These are phyloP conservation scores for Carposina sasakii DNA, from an alignment of 1,140 invertebrate species.

Conservation along the genomic window DNA sequence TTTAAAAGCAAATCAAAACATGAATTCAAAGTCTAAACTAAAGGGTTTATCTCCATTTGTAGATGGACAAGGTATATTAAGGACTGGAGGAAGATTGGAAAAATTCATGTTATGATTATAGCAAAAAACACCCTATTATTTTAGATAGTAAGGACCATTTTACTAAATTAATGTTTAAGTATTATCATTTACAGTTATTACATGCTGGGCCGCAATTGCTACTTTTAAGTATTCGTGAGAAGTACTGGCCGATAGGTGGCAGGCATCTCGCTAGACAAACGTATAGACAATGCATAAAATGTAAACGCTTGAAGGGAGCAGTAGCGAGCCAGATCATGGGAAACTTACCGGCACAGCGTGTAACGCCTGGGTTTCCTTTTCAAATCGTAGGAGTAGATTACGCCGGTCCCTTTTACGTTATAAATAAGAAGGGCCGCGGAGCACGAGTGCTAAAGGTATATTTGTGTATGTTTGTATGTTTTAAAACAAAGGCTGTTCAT, in stretches of 20 bases:
- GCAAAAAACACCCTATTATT: not conserved
- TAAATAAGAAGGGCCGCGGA: too few species aligned
- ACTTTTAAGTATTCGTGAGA: not conserved
- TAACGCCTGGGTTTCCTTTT: too few species aligned
- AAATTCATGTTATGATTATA: not conserved
- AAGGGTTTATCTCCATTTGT: conserved; percentile 5
- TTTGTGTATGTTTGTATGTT: too few species aligned
- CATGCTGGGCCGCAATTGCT: conserved; percentile 2
- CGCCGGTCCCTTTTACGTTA: too few species aligned
- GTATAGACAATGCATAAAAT: not conserved
- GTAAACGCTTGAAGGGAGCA: not conserved
- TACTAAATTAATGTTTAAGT: not conserved
- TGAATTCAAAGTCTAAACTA: conserved; percentile 3
- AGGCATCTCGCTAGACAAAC: not conserved
- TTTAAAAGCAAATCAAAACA: not conserved
- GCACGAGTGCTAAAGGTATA: too few species aligned
- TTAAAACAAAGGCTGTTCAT: too few species aligned
- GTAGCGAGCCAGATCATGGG: not conserved
- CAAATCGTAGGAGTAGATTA: too few species aligned
- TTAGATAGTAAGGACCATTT: not conserved
- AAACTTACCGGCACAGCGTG: not conserved
- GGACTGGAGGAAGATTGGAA: conserved; percentile 5
- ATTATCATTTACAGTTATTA: not conserved
- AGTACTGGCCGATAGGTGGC: conserved; percentile 1
- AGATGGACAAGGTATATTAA: conserved; percentile 3